phyloP scores from a whole-genome alignment of 2,888 invertebrate genomes.

The Acleris laterana region DNA sequence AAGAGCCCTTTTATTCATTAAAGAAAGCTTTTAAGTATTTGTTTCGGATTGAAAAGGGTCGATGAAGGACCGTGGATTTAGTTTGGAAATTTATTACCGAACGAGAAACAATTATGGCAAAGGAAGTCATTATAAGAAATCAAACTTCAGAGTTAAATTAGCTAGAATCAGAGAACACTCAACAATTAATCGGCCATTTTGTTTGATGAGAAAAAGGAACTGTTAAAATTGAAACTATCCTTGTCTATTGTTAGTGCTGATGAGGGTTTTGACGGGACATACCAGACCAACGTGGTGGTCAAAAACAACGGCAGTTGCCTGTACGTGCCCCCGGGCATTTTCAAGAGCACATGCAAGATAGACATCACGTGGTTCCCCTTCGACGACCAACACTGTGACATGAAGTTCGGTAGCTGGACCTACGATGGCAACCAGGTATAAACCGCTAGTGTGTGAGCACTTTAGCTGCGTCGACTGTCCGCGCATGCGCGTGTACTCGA shows the following conservation, averaged over 20 bases:
- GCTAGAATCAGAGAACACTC: slow-evolving; percentile 18
- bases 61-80: slow-evolving; percentile 56
- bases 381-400: slow-evolving; percentile 99
- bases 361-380: slow-evolving; percentile 99
- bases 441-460: slow-evolving; percentile 38
- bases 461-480: slow-evolving; percentile 36
- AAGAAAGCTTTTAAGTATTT: slow-evolving; percentile 50
- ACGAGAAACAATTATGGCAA: slow-evolving; percentile 13
- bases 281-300: slow-evolving; percentile 99
- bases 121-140: slow-evolving; percentile 12
- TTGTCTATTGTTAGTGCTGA: slow-evolving; percentile 92
- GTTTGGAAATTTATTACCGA: slow-evolving; percentile 51
- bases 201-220: slow-evolving; percentile 1
- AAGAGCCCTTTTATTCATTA: slow-evolving; percentile 44
- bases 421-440: slow-evolving; percentile 98
- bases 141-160: background rate
- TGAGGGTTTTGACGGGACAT: slow-evolving; percentile 99
- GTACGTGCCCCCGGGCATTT: slow-evolving; percentile 99
- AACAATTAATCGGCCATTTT: slow-evolving; percentile 14
- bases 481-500: slow-evolving; percentile 35
- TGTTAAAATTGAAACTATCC: slow-evolving; percentile 35
- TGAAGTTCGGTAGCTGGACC: slow-evolving; percentile 99
- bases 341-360: slow-evolving; percentile 99
- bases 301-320: slow-evolving; percentile 98
- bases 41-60: slow-evolving; percentile 56